These are phyloP conservation scores for Agrotis clavis DNA, from an alignment of 2,888 invertebrate genomes.

Conservation along the genomic window DNA sequence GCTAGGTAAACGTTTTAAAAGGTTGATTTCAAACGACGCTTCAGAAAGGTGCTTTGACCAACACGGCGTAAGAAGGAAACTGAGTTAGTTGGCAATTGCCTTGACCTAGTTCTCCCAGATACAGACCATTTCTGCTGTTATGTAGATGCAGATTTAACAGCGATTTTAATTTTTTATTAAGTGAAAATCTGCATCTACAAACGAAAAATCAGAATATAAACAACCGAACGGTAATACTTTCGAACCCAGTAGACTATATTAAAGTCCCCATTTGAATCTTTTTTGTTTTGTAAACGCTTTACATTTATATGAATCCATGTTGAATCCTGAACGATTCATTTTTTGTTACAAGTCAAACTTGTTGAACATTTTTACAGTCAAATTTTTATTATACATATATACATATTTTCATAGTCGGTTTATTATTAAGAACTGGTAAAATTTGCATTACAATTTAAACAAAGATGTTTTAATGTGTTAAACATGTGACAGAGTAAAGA, in stretches of 20 bases:
- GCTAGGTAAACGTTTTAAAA: neutral
- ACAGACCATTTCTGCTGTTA: neutral
- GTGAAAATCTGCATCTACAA: too few species aligned
- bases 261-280: neutral
- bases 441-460: neutral
- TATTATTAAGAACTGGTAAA: slow-evolving; percentile 4
- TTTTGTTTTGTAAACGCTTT: neutral
- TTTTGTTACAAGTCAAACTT: slow-evolving; percentile 19
- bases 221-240: neutral
- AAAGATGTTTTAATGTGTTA: neutral
- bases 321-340: slow-evolving; percentile 1
- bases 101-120: slow-evolving; percentile 17
- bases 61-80: neutral
- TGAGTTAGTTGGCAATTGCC: slow-evolving; percentile 22
- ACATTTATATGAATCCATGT: neutral
- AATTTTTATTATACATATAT: too few species aligned
- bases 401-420: neutral
- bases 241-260: neutral
- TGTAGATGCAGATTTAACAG: neutral
- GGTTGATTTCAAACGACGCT: neutral
- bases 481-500: neutral
- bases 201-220: neutral
- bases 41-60: neutral
- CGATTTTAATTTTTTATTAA: neutral
- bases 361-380: slow-evolving; percentile 9